phyloP scores from a whole-genome alignment of 2,797 vertebrate genomes.

The Sitta carolinensis region DNA sequence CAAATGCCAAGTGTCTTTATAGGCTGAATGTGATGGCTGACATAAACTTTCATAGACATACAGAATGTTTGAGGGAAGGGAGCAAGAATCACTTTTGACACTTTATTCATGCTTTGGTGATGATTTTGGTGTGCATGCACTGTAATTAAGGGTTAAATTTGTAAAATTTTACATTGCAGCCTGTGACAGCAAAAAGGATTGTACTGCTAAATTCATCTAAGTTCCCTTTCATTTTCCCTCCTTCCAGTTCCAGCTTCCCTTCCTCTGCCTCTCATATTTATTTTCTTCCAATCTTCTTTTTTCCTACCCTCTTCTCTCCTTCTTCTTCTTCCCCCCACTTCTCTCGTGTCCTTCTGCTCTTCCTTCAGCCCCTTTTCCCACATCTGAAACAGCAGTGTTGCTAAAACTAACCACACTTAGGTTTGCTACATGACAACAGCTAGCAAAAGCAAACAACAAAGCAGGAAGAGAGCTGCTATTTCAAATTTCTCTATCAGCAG shows the following conservation, averaged over 20 bases:
- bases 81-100: not conserved
- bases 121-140: fast-evolving
- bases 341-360: not conserved
- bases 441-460: not conserved
- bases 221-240: not conserved
- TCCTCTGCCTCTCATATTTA: not conserved
- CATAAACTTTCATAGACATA: not conserved
- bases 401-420: not conserved
- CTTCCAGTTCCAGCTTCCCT: not conserved
- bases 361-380: not conserved
- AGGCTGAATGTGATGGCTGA: not conserved
- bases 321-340: fast-evolving
- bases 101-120: not conserved
- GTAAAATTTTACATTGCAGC: not conserved
- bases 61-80: not conserved
- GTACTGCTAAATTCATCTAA: not conserved
- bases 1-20: not conserved
- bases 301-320: not conserved
- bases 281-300: not conserved
- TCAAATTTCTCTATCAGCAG: not conserved
- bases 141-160: not conserved
- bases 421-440: not conserved
- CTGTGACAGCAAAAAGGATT: not conserved
- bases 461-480: not conserved
- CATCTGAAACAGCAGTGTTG: not conserved